Base-by-base conservation (phyloP, 2,888 invertebrate genomes). In the Amblyjoppa fuscipennis region DNA sequence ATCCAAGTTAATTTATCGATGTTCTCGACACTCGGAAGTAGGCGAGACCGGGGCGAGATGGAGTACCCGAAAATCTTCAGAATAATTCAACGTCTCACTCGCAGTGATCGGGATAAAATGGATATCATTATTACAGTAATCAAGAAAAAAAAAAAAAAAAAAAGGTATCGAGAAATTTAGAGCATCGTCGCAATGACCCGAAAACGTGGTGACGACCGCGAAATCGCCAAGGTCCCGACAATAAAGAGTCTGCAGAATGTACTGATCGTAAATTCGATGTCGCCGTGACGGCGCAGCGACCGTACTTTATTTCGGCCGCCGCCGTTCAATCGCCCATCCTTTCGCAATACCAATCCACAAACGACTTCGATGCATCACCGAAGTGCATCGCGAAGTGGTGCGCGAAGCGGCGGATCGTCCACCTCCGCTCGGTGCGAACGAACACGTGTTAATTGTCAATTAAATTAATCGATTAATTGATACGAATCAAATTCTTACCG, bases 281-380 rank as follows among this genome's bases (percentile, higher is more conserved):
- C 66, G 70, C 34, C 81, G 59, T 31, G 68, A 81, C 75, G 41
- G 56, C 70, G 70, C 59, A 76, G 34, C 78, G 64, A 59, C 61
- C 49, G 69, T 75, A 53, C 80, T 86, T 84, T 79, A 86, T 87
- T 86, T 86, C 80, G 70, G 81, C 75, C 11, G 73, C 74, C n/a
- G 28, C 61, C 68, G 74, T 56, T 79, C 49, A 80, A 86, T 84
- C 73, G 73, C 79, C 51, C 20, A 25, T 34, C 70, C 77, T 87
- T 86, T 86, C 78, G 87, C 86, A 86, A 83, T 69, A 3, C 13
- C 45, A 0, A 56, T 61, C 69, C 56, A 53, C 66, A 34, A 41
- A 74, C 74, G 59, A 73, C 71, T 74, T 34, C 53, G 68, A 61
- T 69, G 64, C 51, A 79, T 51, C 73, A 45, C 34, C 11, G 49